Base-by-base conservation (phyloP, 2,113 vertebrate species). In the Ceyx margarethae region DNA sequence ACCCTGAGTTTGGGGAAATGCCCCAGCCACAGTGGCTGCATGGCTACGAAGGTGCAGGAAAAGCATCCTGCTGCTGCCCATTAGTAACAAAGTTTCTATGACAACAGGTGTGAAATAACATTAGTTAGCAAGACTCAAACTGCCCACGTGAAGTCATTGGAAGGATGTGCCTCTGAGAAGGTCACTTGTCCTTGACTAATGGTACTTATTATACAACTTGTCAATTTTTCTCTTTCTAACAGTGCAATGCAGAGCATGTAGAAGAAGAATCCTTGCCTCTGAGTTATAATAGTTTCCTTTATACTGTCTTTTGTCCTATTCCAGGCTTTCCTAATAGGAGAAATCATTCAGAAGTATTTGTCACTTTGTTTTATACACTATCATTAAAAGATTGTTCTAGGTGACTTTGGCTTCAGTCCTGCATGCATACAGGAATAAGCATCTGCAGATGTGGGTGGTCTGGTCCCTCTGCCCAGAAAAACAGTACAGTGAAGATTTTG, bases 381-480 rank as follows among this genome's bases (percentile, higher is more conserved):
- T 18, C 20, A 40, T 15, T 15, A 56, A 72, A 72, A 81, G 17
- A 21, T 64, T 71, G 15, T 66, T 40, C 18, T n/a, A 57, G 16
- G 15, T 64, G 10, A 46, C 37, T 68, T 74, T 40, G 13, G 8
- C 46, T 82, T 65, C 11, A 46, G 33, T 72, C 11, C 37, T 48
- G 15, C 13, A 20, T 31, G 15, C 6, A 9, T 42, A 12, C 4
- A 54, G 0, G 2, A 26, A 58, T 48, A 7, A 46, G 2, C 48
- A 6, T 26, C 43, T 62, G 26, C 14, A 45, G 42, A 29, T 53
- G 21, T n/a, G 31, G 6, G 9, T 19, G 28, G 10, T 71, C 16
- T 19, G 28, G 10, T 71, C 16, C 31, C 11, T 42, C 25, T 71
- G 20, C 45, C 50, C 31, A 68, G n/a, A 61, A 67, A 42, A 42